Conservation (phyloP, 1,140 invertebrate genomes). For the Drosophila equinoxialis region DNA sequence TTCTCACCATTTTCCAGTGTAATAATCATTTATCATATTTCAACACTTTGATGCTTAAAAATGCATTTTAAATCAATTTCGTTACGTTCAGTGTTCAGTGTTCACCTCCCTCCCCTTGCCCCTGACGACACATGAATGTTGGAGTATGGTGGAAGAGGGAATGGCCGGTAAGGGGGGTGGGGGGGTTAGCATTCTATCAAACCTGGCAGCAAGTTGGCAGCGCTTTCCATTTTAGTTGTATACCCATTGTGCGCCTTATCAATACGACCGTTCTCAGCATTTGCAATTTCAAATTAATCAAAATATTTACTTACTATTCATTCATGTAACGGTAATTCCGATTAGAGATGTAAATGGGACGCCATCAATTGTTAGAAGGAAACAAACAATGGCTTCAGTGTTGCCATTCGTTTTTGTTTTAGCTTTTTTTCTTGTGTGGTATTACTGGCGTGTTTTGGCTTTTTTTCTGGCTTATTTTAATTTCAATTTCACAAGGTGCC, state of each 20-base stretch:
- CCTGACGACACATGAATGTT: not conserved
- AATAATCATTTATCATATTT: constrained; percentile 79
- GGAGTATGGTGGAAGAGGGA: not conserved
- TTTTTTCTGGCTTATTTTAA: too few species aligned
- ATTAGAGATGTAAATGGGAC: too few species aligned
- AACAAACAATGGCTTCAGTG: too few species aligned
- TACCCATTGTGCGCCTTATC: not conserved
- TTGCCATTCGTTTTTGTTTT: too few species aligned
- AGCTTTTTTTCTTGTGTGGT: too few species aligned
- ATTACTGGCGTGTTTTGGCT: too few species aligned
- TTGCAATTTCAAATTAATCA: too few species aligned
- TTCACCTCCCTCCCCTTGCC: not conserved
- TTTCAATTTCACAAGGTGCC: too few species aligned
- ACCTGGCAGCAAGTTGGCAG: constrained; percentile 35
- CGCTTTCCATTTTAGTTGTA: constrained; percentile 37
- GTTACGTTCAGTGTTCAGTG: constrained; percentile 56
- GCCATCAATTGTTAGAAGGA: too few species aligned
- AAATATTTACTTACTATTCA: too few species aligned
- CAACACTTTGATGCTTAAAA: constrained; percentile 81
- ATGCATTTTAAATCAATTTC: constrained; percentile 81
- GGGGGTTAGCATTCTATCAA: constrained; percentile 14
- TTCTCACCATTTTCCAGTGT: constrained; percentile 21
- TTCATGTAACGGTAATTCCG: too few species aligned
- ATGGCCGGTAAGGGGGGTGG: not conserved
- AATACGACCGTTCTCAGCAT: too few species aligned